Evolutionary conservation across 2,888 invertebrate genomes (phyloP).

Genomic region (Syrphus vitripennis): DNA sequence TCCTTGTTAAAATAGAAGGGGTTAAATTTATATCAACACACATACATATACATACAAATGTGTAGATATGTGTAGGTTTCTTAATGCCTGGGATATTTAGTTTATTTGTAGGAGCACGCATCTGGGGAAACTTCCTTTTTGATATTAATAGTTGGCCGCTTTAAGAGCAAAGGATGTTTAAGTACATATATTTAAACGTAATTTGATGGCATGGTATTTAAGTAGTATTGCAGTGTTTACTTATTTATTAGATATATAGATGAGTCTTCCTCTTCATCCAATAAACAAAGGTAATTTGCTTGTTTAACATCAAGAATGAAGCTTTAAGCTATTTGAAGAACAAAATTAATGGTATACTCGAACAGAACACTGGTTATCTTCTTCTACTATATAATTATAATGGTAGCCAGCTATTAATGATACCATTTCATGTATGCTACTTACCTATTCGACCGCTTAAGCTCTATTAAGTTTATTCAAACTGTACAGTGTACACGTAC

Average conservation of each 20-base stretch:
- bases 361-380: neutral
- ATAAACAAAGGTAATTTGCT: slow-evolving; percentile 30
- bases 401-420: neutral
- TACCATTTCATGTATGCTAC: neutral
- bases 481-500: too few species aligned
- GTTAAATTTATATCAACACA: neutral
- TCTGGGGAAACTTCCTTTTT: slow-evolving; percentile 26
- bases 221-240: slow-evolving; percentile 39
- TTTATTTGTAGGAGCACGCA: slow-evolving; percentile 20
- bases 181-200: slow-evolving; percentile 31
- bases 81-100: neutral
- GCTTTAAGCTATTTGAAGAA: slow-evolving; percentile 19
- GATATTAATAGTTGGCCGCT: neutral
- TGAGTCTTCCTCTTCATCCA: slow-evolving; percentile 11
- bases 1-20: slow-evolving; percentile 52
- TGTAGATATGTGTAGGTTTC: neutral
- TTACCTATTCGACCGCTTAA: neutral
- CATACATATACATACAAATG: neutral
- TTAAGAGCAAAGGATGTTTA: slow-evolving; percentile 36
- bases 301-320: neutral
- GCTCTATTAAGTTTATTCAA: neutral
- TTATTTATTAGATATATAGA: slow-evolving; percentile 26
- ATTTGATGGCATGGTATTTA: slow-evolving; percentile 44
- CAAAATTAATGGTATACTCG: neutral
- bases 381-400: neutral